Evolutionary conservation across 2,113 vertebrate genomes (phyloP).

Genomic region (Antigone vipio): DNA sequence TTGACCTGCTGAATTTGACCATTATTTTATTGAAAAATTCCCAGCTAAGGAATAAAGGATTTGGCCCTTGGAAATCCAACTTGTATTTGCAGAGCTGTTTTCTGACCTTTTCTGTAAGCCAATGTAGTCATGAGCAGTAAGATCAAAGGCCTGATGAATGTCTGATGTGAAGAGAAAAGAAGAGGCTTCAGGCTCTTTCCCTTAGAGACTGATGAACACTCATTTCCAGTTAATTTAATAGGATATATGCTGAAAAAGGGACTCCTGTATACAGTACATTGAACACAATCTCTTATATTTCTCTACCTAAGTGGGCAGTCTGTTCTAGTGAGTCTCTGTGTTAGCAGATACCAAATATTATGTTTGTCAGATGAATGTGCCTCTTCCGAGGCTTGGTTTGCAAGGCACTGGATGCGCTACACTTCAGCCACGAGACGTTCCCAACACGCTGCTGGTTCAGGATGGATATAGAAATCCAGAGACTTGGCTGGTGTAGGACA

Average conservation of each 20-base stretch:
- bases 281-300: slow-evolving; percentile 15
- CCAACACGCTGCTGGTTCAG: rapidly evolving
- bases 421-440: rapidly evolving
- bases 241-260: slow-evolving; percentile 39
- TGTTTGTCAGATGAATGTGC: neutral
- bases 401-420: neutral
- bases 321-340: neutral
- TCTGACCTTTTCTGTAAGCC: slow-evolving; percentile 36
- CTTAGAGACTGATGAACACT: slow-evolving; percentile 24
- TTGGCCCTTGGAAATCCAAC: neutral
- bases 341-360: neutral
- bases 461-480: neutral
- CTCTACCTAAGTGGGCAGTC: neutral
- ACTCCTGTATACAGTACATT: slow-evolving; percentile 23
- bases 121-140: neutral
- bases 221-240: slow-evolving; percentile 62
- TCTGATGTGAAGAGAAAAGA: slow-evolving; percentile 43
- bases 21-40: slow-evolving; percentile 4
- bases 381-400: neutral
- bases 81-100: slow-evolving; percentile 1
- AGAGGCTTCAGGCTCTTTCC: slow-evolving; percentile 34
- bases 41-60: neutral
- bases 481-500: neutral
- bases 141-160: slow-evolving; percentile 50
- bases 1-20: neutral